phyloP scores from a whole-genome alignment of 2,888 invertebrate genomes.

The Rotaria macrura region DNA sequence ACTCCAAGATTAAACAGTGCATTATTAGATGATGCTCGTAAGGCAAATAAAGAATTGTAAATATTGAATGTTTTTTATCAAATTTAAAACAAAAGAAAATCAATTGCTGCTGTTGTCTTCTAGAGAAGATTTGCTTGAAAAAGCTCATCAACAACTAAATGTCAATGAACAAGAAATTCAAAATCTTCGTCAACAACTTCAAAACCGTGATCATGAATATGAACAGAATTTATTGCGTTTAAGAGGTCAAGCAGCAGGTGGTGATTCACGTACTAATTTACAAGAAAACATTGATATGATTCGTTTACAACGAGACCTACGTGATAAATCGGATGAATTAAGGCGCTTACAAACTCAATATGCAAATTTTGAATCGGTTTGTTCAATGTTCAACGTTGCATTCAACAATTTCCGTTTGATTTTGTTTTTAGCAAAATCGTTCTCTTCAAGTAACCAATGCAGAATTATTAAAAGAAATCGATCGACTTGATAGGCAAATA shows the following conservation, averaged over 20 bases:
- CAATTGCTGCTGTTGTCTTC: slow-evolving; percentile 14
- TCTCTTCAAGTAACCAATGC: slow-evolving; percentile 46
- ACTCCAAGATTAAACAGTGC: neutral
- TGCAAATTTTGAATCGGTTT: slow-evolving; percentile 45
- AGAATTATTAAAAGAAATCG: slow-evolving; percentile 47
- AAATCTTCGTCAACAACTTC: slow-evolving; percentile 41
- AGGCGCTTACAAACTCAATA: slow-evolving; percentile 46
- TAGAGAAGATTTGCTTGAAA: slow-evolving; percentile 42
- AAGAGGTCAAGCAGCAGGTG: slow-evolving; percentile 23
- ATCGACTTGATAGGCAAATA: slow-evolving; percentile 43
- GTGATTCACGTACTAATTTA: slow-evolving; percentile 37
- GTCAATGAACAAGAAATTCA: slow-evolving; percentile 46
- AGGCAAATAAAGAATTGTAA: slow-evolving; percentile 42
- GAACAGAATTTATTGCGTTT: slow-evolving; percentile 27
- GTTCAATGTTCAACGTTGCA: neutral
- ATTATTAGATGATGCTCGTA: slow-evolving; percentile 40
- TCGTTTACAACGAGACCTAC: slow-evolving; percentile 48
- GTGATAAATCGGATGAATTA: slow-evolving; percentile 47
- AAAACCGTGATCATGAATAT: slow-evolving; percentile 5
- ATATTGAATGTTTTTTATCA: slow-evolving; percentile 23
- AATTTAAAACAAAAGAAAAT: no score
- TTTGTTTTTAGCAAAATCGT: slow-evolving; percentile 42
- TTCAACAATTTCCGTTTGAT: neutral
- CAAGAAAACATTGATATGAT: slow-evolving; percentile 51
- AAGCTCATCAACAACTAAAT: slow-evolving; percentile 44